Conservation (phyloP, 53 echinoderm and acorn worm genomes). For the Paelopatides confundens region DNA sequence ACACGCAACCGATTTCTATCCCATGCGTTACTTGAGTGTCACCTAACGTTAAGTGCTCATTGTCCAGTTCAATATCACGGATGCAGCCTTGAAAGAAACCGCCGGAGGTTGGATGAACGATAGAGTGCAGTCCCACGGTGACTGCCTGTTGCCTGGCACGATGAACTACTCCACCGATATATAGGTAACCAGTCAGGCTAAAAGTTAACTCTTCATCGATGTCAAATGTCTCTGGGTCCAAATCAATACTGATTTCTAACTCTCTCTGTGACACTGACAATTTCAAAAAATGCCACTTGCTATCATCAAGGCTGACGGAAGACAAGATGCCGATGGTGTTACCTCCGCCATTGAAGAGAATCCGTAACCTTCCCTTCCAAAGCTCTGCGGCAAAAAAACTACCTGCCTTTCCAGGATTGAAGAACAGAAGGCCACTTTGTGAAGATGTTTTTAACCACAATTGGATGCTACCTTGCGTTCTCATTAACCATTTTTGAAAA, state of each 20-base stretch:
- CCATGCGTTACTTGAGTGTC: slow-evolving; percentile 90
- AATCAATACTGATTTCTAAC: slow-evolving; percentile 87
- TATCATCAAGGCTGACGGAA: slow-evolving; percentile 60
- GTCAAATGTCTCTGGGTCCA: slow-evolving; percentile 71
- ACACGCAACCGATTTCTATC: slow-evolving; percentile 84
- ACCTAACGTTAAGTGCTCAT: slow-evolving; percentile 74
- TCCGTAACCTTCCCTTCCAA: slow-evolving; percentile 76
- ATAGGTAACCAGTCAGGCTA: slow-evolving; percentile 71
- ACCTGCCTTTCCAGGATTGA: slow-evolving; percentile 66
- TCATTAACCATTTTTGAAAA: slow-evolving; percentile 84
- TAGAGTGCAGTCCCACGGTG: slow-evolving; percentile 69
- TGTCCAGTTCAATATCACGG: slow-evolving; percentile 86
- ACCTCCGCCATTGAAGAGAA: slow-evolving; percentile 64
- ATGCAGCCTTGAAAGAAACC: slow-evolving; percentile 90
- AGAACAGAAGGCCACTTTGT: slow-evolving; percentile 76
- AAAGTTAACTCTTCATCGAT: slow-evolving; percentile 53
- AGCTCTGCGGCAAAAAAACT: slow-evolving; percentile 83
- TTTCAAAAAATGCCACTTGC: slow-evolving; percentile 90
- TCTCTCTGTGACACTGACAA: slow-evolving; percentile 57
- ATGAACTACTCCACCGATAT: slow-evolving; percentile 90
- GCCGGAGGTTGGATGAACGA: slow-evolving; percentile 82
- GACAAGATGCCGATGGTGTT: slow-evolving; percentile 70
- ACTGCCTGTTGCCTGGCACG: slow-evolving; percentile 80
- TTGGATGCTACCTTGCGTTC: slow-evolving; percentile 80
- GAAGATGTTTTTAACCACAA: slow-evolving; percentile 90